phyloP scores from a whole-genome alignment of 2,888 invertebrate genomes.

The Platerodrilus igneus region DNA sequence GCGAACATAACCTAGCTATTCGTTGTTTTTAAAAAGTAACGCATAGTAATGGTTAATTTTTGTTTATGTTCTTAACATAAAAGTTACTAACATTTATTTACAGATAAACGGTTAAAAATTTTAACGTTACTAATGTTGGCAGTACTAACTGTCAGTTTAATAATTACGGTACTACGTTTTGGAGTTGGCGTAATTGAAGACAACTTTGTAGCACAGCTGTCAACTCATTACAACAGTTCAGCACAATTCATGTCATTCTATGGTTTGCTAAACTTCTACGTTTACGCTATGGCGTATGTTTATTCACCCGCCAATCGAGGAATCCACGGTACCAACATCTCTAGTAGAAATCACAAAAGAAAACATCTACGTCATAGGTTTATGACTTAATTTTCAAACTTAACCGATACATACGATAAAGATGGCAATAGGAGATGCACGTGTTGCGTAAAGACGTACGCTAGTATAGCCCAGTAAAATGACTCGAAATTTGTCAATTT shows the following conservation, averaged over 20 bases:
- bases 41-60: too few species aligned
- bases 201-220: constrained; percentile 86
- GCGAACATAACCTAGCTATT: too few species aligned
- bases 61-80: too few species aligned
- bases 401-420: too few species aligned
- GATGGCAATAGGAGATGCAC: too few species aligned
- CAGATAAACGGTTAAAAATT: constrained; percentile 89
- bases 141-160: constrained; percentile 67
- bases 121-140: constrained; percentile 80
- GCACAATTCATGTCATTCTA: constrained; percentile 95
- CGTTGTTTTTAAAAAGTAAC: too few species aligned
- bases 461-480: too few species aligned
- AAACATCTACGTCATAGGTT: too few species aligned
- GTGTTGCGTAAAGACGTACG: too few species aligned
- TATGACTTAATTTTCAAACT: too few species aligned
- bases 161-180: constrained; percentile 76
- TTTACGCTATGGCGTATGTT: constrained; percentile 91
- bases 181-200: constrained; percentile 88
- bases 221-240: constrained; percentile 84
- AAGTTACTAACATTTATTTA: constrained; percentile 35
- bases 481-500: too few species aligned
- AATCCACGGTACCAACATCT: constrained; percentile 82
- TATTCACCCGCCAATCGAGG: constrained; percentile 83
- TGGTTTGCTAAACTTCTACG: constrained; percentile 87
- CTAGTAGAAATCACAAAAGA: background rate